phyloP scores from a whole-genome alignment of 2,797 vertebrate genomes.

The Pangasius larnaudii region DNA sequence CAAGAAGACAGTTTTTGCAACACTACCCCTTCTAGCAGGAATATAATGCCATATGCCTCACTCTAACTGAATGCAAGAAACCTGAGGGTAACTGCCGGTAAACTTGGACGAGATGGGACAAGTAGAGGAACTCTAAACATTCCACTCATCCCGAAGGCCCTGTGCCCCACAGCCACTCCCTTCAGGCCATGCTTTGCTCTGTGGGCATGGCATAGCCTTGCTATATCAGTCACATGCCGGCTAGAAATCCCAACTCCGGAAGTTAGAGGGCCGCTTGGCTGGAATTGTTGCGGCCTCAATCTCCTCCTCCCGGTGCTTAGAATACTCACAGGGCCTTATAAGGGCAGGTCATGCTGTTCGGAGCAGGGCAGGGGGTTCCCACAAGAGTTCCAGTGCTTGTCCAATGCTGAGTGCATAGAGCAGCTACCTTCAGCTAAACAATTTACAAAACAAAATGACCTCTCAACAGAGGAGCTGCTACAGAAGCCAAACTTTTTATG shows the following conservation, averaged over 20 bases:
- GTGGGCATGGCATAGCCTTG: slow-evolving; percentile 31
- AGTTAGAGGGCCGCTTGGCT: slow-evolving; percentile 44
- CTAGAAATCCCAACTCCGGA: slow-evolving; percentile 47
- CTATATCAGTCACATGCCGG: slow-evolving; percentile 37
- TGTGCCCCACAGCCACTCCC: slow-evolving; percentile 45
- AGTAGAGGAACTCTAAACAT: slow-evolving; percentile 65
- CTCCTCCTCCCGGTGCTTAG: slow-evolving; percentile 61
- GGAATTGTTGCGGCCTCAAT: slow-evolving; percentile 34
- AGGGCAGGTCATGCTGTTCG: slow-evolving; percentile 59
- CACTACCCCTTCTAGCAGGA: neutral
- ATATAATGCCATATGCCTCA: neutral
- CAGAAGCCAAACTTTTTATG: neutral
- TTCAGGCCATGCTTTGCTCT: slow-evolving; percentile 32
- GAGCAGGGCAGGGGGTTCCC: slow-evolving; percentile 54
- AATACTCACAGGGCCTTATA: slow-evolving; percentile 69
- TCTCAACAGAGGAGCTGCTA: slow-evolving; percentile 3
- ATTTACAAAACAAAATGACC: neutral
- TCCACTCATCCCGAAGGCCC: slow-evolving; percentile 31
- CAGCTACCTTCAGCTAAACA: slow-evolving; percentile 15
- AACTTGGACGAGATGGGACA: slow-evolving; percentile 63
- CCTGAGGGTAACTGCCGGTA: neutral
- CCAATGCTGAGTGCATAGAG: neutral
- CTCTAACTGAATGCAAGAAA: neutral
- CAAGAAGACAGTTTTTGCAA: neutral
- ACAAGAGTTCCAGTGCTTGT: slow-evolving; percentile 38